Conservation (phyloP, 2,113 vertebrate species). For the Glaucidium brasilianum region DNA sequence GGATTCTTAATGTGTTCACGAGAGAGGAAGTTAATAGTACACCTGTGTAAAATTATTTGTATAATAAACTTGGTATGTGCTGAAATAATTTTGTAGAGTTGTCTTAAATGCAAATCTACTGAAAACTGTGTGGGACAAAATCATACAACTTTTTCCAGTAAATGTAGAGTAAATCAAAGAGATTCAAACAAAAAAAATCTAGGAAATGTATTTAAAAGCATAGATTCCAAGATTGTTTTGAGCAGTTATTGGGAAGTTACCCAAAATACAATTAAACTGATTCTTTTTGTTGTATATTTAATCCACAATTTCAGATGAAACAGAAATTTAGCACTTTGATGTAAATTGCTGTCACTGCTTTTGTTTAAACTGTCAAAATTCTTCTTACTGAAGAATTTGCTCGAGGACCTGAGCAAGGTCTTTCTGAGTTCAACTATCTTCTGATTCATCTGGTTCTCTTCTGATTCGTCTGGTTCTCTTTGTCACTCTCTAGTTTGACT, state of each 20-base stretch:
- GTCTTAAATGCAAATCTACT: background rate
- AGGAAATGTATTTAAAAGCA: background rate
- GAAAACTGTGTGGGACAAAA: background rate
- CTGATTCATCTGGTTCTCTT: background rate
- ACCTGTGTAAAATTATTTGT: background rate
- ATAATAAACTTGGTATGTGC: background rate
- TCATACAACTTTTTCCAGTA: background rate
- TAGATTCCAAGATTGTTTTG: background rate
- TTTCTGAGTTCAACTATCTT: background rate
- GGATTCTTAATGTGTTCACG: background rate
- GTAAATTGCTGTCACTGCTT: background rate
- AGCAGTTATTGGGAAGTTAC: background rate
- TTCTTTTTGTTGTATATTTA: background rate
- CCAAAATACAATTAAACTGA: background rate
- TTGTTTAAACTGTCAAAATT: background rate
- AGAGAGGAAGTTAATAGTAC: background rate
- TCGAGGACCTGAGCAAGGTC: background rate
- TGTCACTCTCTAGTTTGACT: background rate
- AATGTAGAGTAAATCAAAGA: background rate
- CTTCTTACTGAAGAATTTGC: background rate
- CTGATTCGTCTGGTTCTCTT: background rate
- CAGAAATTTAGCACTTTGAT: background rate
- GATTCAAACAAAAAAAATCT: background rate
- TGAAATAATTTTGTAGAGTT: background rate
- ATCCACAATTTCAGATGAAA: background rate